Evolutionary conservation across 2,888 invertebrate genomes (phyloP).

Genomic region (Diarsia mendica): DNA sequence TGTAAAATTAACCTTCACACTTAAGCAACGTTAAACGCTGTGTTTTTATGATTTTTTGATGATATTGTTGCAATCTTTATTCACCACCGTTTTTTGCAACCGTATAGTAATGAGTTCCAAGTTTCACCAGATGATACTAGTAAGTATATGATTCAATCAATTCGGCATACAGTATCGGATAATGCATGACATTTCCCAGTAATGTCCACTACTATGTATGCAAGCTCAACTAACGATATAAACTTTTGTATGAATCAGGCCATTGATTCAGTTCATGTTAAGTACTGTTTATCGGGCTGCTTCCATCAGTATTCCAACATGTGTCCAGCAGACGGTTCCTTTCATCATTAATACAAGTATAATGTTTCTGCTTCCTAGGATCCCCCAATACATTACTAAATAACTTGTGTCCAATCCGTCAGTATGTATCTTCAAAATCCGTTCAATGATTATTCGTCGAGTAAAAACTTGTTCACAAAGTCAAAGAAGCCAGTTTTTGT

Average conservation of each 20-base stretch:
- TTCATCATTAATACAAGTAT: slow-evolving; percentile 37
- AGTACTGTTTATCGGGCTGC: slow-evolving; percentile 61
- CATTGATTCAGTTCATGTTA: slow-evolving; percentile 64
- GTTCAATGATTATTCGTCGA: neutral
- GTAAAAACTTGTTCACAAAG: neutral
- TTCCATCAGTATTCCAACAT: slow-evolving; percentile 62
- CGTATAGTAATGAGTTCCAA: neutral
- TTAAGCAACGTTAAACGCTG: neutral
- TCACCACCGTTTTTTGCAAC: neutral
- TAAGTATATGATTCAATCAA: neutral
- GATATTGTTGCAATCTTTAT: slow-evolving; percentile 19
- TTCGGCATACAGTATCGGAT: slow-evolving; percentile 27
- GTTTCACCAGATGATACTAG: neutral
- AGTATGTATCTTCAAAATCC: neutral
- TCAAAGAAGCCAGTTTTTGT: neutral
- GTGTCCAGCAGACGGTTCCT: slow-evolving; percentile 56
- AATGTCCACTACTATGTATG: slow-evolving; percentile 40
- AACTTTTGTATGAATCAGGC: slow-evolving; percentile 53
- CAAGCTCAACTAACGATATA: slow-evolving; percentile 45
- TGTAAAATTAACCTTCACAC: slow-evolving; percentile 22
- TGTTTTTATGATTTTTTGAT: slow-evolving; percentile 2
- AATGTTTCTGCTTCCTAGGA: slow-evolving; percentile 50
- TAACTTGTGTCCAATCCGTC: neutral
- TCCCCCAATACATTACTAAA: neutral
- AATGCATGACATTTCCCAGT: slow-evolving; percentile 59